Base-by-base conservation (phyloP, 2,113 vertebrate species). In the Hyperoodon ampullatus region DNA sequence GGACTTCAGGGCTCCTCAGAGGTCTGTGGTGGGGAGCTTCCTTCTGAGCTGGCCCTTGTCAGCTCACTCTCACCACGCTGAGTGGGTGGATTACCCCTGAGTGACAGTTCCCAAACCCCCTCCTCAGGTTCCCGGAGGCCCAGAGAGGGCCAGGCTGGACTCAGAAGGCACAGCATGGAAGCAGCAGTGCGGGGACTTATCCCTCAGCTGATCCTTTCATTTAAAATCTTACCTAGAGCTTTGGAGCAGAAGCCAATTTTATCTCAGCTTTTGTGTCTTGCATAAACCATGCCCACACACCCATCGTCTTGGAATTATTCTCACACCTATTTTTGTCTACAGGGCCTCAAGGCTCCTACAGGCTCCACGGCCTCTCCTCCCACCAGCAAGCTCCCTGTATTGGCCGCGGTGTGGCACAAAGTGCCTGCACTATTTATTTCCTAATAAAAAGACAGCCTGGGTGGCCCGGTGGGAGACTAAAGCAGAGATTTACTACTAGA, bases 401-500 rank as follows among this genome's bases (percentile, higher is more conserved):
- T 53, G 81, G 93, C 88, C 15, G 23, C 87, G 15, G 71, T 10
- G 80, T 88, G 92, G 90, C 95, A 88, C 55, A 30, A 65, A 82
- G 30, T 75, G n/a, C 91, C 90, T 11, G 28, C 6, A 19, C 90
- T 90, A 93, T 98, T 97, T 97, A 93, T 95, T 90, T 90, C 81
- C 81, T 92, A 93, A 94, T 97, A 92, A 96, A 93, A 94, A 92
- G 95, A 87, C 92, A 92, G 61, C 94, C 66, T 92, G 65, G 83
- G 92, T 30, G 74, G 96, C 78, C 96, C 80, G 26, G 35, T 70
- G 89, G 95, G 96, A 96, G 87, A 96, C 89, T 96, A 97, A 96
- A 94, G 71, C 13, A 28, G 84, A 94, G 94, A 97, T 97, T 97
- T 97, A 94, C 84, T 96, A 61, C 5, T 24, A 96, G 95, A 96